phyloP scores from a whole-genome alignment of 2,888 invertebrate genomes.

The Muscina levida region DNA sequence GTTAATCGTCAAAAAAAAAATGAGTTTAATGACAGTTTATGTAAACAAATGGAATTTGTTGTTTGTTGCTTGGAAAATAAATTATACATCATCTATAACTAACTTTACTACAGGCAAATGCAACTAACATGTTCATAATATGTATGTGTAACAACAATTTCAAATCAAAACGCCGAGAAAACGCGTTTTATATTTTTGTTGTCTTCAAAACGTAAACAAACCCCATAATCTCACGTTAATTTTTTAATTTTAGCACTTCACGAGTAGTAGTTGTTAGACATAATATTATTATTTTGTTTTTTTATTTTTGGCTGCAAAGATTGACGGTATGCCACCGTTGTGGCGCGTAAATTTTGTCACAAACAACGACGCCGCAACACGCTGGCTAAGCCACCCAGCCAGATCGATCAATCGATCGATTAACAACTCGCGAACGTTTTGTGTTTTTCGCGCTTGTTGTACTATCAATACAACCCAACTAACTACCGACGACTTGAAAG shows the following conservation, averaged over 20 bases:
- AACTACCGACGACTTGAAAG: conserved; percentile 54
- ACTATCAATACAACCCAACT: neutral
- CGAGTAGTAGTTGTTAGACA: neutral
- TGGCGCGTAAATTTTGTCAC: conserved; percentile 22
- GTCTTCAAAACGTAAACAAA: conserved; percentile 8
- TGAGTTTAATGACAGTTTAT: conserved; percentile 46
- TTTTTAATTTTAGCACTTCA: conserved; percentile 40
- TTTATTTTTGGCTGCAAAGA: too few species aligned
- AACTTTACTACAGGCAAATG: neutral
- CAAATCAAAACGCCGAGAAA: conserved; percentile 62
- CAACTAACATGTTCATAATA: neutral
- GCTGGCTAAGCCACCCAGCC: neutral
- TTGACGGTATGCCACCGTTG: neutral
- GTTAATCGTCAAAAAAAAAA: neutral
- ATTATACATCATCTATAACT: conserved; percentile 20
- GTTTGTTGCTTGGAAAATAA: conserved; percentile 11
- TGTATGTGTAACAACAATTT: conserved; percentile 32
- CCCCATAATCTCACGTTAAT: conserved; percentile 56
- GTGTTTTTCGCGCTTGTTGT: conserved; percentile 5
- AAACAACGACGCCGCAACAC: neutral
- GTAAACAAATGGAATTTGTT: conserved; percentile 33
- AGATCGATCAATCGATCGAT: neutral
- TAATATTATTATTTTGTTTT: too few species aligned
- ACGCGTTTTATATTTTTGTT: conserved; percentile 51
- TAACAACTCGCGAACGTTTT: neutral